Percentiles rank a stretch among this genome's conserved stretches.
These are phyloP conservation scores for Pogonomyrmex barbatus DNA, from an alignment of 1,140 invertebrate genomes.

Conservation along the genomic window DNA sequence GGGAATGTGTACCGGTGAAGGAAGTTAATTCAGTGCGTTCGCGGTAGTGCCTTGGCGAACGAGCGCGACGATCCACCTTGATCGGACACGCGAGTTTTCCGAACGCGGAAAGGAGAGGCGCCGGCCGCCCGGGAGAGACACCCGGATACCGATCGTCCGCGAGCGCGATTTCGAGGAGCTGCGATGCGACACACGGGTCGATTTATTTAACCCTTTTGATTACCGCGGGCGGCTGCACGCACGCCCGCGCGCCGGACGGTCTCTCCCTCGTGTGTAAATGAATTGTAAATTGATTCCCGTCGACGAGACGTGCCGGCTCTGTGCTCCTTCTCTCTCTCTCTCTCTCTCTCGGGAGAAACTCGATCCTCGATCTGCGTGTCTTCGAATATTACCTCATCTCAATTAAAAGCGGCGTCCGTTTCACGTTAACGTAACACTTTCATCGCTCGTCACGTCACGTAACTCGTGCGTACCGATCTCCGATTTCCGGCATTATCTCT, in stretches of 20 bases:
- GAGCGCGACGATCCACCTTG: conserved; percentile 38
- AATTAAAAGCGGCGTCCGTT: conserved; percentile 2
- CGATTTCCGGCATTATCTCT: background rate
- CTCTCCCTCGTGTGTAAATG: conserved; percentile 12
- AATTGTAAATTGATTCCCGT: conserved; percentile 47
- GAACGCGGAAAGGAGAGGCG: background rate
- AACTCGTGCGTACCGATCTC: background rate
- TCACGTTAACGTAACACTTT: conserved; percentile 18
- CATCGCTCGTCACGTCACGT: background rate
- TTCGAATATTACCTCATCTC: conserved; percentile 8
- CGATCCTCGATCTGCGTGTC: background rate
- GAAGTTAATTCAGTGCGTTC: conserved; percentile 69
- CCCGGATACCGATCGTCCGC: background rate
- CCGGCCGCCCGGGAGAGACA: background rate
- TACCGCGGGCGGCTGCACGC: background rate
- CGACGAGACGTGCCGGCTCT: background rate
- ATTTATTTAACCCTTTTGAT: conserved; percentile 49
- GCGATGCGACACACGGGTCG: background rate
- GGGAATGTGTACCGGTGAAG: conserved; percentile 55
- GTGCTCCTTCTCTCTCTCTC: background rate
- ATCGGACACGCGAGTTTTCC: conserved; percentile 40
- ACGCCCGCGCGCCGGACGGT: background rate
- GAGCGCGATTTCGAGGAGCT: conserved; percentile 11
- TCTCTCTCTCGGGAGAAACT: background rate
- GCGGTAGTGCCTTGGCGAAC: conserved; percentile 66